phyloP scores from a whole-genome alignment of 1,140 invertebrate species.

The Panagrolaimus sp. region DNA sequence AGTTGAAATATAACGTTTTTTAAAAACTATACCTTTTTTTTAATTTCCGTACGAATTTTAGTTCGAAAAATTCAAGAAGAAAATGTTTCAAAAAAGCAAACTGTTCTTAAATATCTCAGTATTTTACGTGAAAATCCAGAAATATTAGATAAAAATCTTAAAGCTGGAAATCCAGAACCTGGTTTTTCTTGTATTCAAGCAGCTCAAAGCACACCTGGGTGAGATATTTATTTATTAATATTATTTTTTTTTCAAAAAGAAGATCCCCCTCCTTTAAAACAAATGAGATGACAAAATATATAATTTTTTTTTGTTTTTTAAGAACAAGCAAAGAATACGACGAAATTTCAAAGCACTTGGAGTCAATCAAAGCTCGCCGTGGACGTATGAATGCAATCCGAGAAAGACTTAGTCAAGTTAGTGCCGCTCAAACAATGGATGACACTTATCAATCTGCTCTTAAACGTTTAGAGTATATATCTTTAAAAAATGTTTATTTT shows the following conservation, averaged over 20 bases:
- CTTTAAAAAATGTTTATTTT: neutral
- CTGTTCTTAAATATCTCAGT: constrained; percentile 11
- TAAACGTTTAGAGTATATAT: constrained; percentile 7
- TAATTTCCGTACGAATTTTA: neutral
- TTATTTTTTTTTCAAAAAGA: too few species aligned
- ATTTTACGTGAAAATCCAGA: constrained; percentile 15
- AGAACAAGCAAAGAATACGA: constrained; percentile 16
- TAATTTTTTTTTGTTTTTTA: neutral
- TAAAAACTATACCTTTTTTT: neutral
- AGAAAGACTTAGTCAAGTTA: neutral
- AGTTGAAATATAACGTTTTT: neutral
- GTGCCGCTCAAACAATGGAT: neutral
- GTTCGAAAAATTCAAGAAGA: constrained; percentile 14
- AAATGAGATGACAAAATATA: too few species aligned
- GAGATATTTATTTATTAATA: too few species aligned
- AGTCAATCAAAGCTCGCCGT: constrained; percentile 10
- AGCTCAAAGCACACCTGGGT: constrained; percentile 13
- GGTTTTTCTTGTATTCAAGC: neutral
- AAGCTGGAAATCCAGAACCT: too few species aligned
- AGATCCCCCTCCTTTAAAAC: too few species aligned
- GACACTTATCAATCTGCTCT: constrained; percentile 14
- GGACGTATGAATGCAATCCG: constrained; percentile 12
- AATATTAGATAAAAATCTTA: neutral
- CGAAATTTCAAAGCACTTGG: constrained; percentile 6
- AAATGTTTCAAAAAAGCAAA: constrained; percentile 12